A percentile compares a stretch with the other conserved stretches of the same genome.
Evolutionary conservation across 2,113 vertebrate species (phyloP).

Genomic region (Gallinago paraguaiae): DNA sequence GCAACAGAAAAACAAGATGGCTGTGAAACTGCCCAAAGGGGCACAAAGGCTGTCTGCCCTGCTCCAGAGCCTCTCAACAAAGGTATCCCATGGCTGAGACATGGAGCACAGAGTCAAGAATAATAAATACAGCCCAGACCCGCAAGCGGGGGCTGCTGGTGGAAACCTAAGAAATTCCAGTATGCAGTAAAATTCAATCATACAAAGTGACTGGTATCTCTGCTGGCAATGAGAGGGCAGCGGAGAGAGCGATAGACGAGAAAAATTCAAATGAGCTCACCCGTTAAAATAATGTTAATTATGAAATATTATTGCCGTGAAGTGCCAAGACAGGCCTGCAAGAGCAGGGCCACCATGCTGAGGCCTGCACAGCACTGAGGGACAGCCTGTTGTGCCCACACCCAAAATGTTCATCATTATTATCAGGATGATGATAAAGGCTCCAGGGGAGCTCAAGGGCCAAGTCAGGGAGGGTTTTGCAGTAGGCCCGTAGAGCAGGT

Average conservation of each 20-base stretch:
- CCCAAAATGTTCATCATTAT: background rate
- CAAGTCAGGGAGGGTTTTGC: accelerated
- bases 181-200: background rate
- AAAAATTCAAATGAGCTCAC: background rate
- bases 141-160: accelerated
- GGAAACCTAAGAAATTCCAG: background rate
- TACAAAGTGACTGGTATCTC: background rate
- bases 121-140: accelerated
- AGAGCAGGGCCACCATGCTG: background rate
- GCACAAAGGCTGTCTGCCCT: no score
- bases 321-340: background rate
- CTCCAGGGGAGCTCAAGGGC: background rate
- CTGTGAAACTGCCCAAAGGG: background rate
- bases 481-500: accelerated
- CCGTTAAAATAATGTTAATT: background rate
- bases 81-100: background rate
- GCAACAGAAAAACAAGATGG: background rate
- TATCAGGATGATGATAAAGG: background rate
- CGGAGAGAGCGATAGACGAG: accelerated
- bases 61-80: background rate
- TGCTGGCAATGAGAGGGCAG: background rate
- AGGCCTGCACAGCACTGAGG: background rate
- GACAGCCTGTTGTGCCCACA: accelerated
- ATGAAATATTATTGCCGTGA: background rate
- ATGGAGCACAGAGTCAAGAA: background rate